These are phyloP conservation scores for Lumbricus terrestris DNA, from an alignment of 2,888 invertebrate genomes.

Conservation along the genomic window DNA sequence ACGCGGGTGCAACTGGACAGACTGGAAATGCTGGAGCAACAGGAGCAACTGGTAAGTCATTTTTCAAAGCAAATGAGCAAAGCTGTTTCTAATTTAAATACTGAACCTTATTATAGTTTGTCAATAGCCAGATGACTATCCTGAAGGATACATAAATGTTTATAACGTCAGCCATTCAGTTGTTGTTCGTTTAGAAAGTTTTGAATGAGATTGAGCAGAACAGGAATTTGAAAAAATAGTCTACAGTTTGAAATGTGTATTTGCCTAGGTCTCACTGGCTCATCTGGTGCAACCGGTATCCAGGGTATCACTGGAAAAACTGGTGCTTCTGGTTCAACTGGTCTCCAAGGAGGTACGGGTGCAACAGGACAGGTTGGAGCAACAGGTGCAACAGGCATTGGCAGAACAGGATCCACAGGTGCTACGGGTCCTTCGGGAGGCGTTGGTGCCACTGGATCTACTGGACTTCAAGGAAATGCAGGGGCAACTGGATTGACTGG, in stretches of 20 bases:
- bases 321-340: not conserved
- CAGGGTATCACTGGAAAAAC: not conserved
- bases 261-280: not conserved
- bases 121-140: too few species aligned
- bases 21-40: not conserved
- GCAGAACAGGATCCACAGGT: not conserved
- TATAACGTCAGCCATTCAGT: too few species aligned
- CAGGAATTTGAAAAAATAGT: too few species aligned
- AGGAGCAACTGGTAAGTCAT: not conserved
- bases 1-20: conserved; percentile 9
- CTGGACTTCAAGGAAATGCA: not conserved
- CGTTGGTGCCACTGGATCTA: conserved; percentile 17
- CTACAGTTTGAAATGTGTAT: too few species aligned
- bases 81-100: not conserved
- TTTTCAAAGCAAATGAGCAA: not conserved
- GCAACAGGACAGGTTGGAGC: conserved; percentile 15
- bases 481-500: conserved; percentile 5
- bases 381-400: conserved; percentile 17
- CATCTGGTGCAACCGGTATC: conserved; percentile 15
- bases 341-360: not conserved
- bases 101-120: not conserved
- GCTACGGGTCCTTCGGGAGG: not conserved
- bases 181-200: too few species aligned
- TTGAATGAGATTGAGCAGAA: too few species aligned
- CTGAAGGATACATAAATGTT: too few species aligned